A percentile compares a stretch with the other conserved stretches of the same genome.
Evolutionary conservation across 2,113 vertebrate genomes (phyloP).

Genomic region (Macrotus californicus): DNA sequence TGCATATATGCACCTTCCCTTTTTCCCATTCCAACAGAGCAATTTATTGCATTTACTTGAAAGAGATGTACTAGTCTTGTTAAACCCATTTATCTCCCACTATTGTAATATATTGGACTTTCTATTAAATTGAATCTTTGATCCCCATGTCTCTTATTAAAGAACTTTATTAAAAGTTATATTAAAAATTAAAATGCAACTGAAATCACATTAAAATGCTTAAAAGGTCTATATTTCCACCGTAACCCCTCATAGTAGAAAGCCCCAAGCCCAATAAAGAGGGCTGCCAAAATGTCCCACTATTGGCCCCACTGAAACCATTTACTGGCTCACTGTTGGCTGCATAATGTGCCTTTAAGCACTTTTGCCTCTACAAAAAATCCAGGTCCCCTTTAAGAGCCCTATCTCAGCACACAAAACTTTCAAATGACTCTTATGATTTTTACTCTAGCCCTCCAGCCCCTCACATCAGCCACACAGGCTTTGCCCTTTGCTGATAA

Average conservation of each 20-base stretch:
- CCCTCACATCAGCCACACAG: neutral
- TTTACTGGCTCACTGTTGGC: constrained; percentile 76
- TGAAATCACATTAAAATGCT: constrained; percentile 76
- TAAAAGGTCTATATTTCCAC: constrained; percentile 72
- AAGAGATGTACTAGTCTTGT: constrained; percentile 45
- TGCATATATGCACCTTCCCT: constrained; percentile 40
- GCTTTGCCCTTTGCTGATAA: constrained; percentile 54
- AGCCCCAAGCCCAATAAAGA: constrained; percentile 71
- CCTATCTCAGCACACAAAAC: constrained; percentile 70
- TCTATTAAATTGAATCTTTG: constrained; percentile 67
- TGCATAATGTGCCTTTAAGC: constrained; percentile 76
- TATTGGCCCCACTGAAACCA: constrained; percentile 75
- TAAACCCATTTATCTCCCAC: constrained; percentile 48
- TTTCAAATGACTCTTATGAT: constrained; percentile 59
- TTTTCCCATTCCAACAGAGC: constrained; percentile 67
- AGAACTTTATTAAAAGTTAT: constrained; percentile 76
- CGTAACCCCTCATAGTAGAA: constrained; percentile 69
- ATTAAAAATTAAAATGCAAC: constrained; percentile 80
- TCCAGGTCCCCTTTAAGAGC: constrained; percentile 69
- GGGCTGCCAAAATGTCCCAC: constrained; percentile 71
- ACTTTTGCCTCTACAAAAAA: constrained; percentile 76
- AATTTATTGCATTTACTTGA: constrained; percentile 56
- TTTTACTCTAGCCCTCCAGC: neutral
- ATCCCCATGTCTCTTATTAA: constrained; percentile 60
- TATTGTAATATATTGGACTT: constrained; percentile 39